A percentile compares a stretch with the other conserved stretches of the same genome.
These are phyloP conservation scores for Aramus guarauna DNA, from an alignment of 2,113 vertebrate species.

Conservation along the genomic window DNA sequence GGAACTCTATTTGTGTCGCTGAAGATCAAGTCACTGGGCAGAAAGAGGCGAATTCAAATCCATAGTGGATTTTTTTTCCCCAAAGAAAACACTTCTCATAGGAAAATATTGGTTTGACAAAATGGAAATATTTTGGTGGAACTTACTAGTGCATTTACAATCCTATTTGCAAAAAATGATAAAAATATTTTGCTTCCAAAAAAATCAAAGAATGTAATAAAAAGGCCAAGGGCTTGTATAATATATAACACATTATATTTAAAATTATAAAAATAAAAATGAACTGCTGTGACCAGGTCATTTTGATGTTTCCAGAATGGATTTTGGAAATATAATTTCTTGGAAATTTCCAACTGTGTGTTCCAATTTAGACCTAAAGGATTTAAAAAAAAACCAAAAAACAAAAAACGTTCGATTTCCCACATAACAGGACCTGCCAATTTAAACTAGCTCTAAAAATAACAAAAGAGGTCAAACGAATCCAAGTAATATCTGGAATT, in stretches of 20 bases:
- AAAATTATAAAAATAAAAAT: neutral
- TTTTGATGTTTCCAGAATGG: constrained; percentile 12
- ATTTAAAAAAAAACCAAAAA: too few species aligned
- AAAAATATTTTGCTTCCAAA: neutral
- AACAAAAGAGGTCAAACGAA: neutral
- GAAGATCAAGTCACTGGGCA: neutral
- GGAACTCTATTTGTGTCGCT: neutral
- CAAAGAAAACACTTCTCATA: neutral
- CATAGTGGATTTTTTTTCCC: neutral
- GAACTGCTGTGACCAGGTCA: neutral
- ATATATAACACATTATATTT: neutral
- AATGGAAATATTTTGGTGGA: neutral
- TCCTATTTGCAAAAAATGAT: neutral
- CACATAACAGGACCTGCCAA: neutral
- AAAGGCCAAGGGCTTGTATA: neutral
- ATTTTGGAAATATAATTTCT: constrained; percentile 24
- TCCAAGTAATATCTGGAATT: neutral
- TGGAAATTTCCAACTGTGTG: constrained; percentile 21
- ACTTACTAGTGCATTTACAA: neutral
- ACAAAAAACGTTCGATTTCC: constrained; percentile 19
- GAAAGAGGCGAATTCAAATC: neutral
- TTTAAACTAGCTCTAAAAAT: constrained; percentile 34
- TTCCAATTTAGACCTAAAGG: constrained; percentile 12
- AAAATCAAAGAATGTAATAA: neutral
- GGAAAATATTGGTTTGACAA: neutral